Base-by-base conservation (phyloP, 1,140 invertebrate species). In the Drosophila sulfurigaster region DNA sequence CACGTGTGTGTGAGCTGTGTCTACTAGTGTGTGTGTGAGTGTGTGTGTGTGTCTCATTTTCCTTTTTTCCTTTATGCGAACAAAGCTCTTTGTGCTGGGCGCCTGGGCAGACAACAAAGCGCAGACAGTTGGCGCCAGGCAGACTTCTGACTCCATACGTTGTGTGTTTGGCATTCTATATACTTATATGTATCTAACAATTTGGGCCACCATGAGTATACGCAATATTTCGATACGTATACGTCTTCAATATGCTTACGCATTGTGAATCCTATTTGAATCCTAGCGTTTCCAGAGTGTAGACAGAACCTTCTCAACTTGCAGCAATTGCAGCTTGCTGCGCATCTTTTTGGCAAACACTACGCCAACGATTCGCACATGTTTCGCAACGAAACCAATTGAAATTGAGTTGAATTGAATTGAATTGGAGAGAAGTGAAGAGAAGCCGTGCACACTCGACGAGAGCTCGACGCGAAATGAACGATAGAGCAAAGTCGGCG, bases 231-330 rank as follows among this genome's bases (percentile, higher is more conserved):
- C 28, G 20, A n/a, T 57, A 41, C 15, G 30, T 35, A 20, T n/a
- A 4, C 10, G 20, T 30, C 5, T 54, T 13, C 10, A 35, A 8
- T 52, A 54, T 15, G 35, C 28, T 58, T 25, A 56, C 20, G 64
- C 72, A 38, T 38, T 70, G 58, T 65, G 45, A 52, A 20, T 46
- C 20, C 43, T 78, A 83, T 69, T 85, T 88, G 54, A 82, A 74
- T 65, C 20, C 20, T 88, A 78, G 66, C 80, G 83, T 69, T 75
- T 88, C 63, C 80, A 78, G 43, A 82, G 60, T 52, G 80, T 78
- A 48, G 66, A 80, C 28, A 87, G 48, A 38, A 87, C 70, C 64
- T 72, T 80, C 74, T 83, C 81, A 68, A 78, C 59, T 67, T 64
- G 68, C 41, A 51, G 20, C 41, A 32, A 8, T 6, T 63, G 75